phyloP scores from a whole-genome alignment of 92 coral and sea anemone genomes.

The Siderastrea siderea region DNA sequence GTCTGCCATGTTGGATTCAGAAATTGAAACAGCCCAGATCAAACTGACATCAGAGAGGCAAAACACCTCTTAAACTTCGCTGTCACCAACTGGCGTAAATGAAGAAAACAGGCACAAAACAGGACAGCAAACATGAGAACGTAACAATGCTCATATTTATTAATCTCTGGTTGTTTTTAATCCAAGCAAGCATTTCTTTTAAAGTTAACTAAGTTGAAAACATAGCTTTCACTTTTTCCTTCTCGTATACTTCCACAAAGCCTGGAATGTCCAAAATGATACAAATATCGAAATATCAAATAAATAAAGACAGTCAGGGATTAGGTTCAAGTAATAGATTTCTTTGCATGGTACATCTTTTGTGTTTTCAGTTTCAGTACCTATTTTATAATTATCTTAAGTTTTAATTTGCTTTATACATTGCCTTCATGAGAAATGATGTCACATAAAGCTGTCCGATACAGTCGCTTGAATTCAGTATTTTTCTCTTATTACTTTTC shows the following conservation, averaged over 20 bases:
- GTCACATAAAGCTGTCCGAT: background rate
- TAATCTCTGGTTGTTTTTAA: background rate
- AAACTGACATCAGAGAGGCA: too few relatives aligned
- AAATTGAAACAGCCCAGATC: too few relatives aligned
- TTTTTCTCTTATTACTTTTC: background rate
- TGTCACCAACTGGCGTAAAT: background rate
- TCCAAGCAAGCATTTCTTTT: slow-evolving; percentile 5
- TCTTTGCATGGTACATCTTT: slow-evolving; percentile 21
- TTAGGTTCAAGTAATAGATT: background rate
- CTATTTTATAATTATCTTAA: slow-evolving; percentile 1
- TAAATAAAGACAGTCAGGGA: background rate
- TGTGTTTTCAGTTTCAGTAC: background rate
- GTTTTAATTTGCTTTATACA: background rate
- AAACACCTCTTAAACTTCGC: background rate
- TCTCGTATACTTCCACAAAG: slow-evolving; percentile 16
- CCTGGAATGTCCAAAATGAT: slow-evolving; percentile 8
- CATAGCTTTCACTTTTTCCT: background rate
- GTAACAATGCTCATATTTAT: slow-evolving; percentile 21
- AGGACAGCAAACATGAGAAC: background rate
- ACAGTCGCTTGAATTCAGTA: background rate
- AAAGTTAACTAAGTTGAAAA: slow-evolving; percentile 20
- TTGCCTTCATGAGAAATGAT: background rate
- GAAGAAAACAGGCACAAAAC: background rate
- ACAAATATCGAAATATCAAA: slow-evolving; percentile 1
- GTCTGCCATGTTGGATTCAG: too few relatives aligned